Base-by-base conservation (phyloP, 2,797 vertebrate genomes). In the Syncerus caffer region DNA sequence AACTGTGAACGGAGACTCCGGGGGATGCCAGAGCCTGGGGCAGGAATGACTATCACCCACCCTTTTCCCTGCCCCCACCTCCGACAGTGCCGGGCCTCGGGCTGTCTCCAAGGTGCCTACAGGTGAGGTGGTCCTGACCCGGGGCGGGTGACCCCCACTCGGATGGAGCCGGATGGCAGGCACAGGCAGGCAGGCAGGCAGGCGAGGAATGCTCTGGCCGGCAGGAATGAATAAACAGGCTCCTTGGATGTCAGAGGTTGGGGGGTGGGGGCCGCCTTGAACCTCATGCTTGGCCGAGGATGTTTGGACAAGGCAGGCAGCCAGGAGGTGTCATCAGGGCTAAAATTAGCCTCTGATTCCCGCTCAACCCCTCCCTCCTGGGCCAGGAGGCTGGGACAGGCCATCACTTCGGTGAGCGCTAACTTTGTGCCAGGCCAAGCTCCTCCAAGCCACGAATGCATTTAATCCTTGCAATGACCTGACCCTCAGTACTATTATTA, bases 321-420 rank as follows among this genome's bases (percentile, higher is more conserved):
- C 97, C 97, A 94, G 96, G 62, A 92, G 95, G 94, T 98, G 97
- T 98, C 97, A 98, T 98, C 96, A 57, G 96, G 50, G 79, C 98
- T 98, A 98, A 98, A 98, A 97, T 98, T 98, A 98, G 97, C 96
- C 91, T 94, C 80, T 3, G n/a, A 58, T 97, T 98, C 97, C 98
- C 93, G 87, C 97, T 97, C 80, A 7, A 84, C 50, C 90, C 93
- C 64, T 64, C 97, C 97, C 86, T 31, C 60, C 2, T 31, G 90
- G 87, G 76, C 96, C 21, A 3, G 71, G 87, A 94, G 91, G 53
- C 92, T 6, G 13, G 88, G 57, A 90, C 76, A 34, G 57, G 82
- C 96, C 78, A 45, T 84, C 74, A 3, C 38, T 71, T 38, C 3
- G 53, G 60, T n/a, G 89, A 89, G 95, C 7, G 0, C 87, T 42